These are phyloP conservation scores for Cydia amplana DNA, from an alignment of 1,140 invertebrate species.

Conservation along the genomic window DNA sequence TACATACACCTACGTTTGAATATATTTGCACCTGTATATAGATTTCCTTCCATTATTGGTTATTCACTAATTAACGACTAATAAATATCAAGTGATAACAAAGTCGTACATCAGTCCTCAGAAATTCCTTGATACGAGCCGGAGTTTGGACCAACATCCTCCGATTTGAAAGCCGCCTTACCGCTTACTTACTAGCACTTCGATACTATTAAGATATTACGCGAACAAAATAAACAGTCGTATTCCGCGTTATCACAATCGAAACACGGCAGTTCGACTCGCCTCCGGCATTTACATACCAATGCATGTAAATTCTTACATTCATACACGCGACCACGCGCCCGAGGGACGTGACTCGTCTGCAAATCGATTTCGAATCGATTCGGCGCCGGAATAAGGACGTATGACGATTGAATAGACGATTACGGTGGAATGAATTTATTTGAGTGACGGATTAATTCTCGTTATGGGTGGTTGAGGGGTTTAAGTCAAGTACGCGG, in stretches of 20 bases:
- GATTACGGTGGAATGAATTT: constrained; percentile 16
- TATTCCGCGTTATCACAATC: constrained; percentile 22
- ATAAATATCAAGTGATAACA: no score
- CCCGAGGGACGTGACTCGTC: constrained; percentile 37
- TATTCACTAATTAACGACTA: no score
- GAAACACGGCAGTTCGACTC: constrained; percentile 29
- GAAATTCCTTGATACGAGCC: no score
- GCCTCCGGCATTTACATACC: constrained; percentile 46
- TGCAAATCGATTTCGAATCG: constrained; percentile 43
- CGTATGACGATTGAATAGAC: constrained; percentile 26
- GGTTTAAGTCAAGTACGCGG: not conserved
- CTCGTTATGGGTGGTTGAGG: not conserved
- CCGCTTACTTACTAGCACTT: not conserved
- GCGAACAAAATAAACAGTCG: constrained; percentile 16
- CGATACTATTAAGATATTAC: not conserved
- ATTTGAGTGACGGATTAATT: constrained; percentile 23
- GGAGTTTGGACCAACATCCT: not conserved
- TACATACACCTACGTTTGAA: no score
- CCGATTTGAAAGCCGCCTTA: not conserved
- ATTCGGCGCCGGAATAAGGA: constrained; percentile 37
- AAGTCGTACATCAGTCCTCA: no score
- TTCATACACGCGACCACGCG: constrained; percentile 31
- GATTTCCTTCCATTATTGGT: no score
- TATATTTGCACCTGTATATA: no score
- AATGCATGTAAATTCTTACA: constrained; percentile 52